Evolutionary conservation across 2,888 invertebrate species (phyloP).

Genomic region (Coenonympha glycerion): DNA sequence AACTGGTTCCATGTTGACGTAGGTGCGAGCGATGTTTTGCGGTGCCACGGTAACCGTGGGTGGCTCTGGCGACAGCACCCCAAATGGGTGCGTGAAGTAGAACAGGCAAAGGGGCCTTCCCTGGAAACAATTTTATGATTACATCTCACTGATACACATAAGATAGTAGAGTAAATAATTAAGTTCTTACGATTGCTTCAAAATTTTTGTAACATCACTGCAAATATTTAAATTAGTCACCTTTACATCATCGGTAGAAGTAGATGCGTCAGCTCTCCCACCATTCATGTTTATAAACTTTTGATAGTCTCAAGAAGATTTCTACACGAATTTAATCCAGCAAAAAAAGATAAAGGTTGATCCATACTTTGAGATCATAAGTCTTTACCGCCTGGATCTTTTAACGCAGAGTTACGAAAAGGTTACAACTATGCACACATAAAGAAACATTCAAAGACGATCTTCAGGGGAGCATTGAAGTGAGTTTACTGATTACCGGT

Average conservation of each 20-base stretch:
- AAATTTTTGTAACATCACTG: too few species aligned
- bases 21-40: conserved; percentile 36
- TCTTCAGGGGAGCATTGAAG: background rate
- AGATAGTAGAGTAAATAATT: too few species aligned
- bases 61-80: conserved; percentile 70
- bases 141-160: background rate
- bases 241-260: conserved; percentile 67
- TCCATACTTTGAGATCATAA: background rate
- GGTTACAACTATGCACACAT: too few species aligned
- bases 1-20: conserved; percentile 50
- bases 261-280: conserved; percentile 62
- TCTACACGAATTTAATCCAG: background rate
- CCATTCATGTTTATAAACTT: conserved; percentile 40
- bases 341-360: background rate
- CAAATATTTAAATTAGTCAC: conserved; percentile 33
- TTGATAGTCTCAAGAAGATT: background rate
- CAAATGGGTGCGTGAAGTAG: conserved; percentile 76
- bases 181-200: too few species aligned
- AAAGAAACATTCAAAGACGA: background rate
- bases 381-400: background rate
- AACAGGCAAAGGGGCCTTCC: conserved; percentile 71
- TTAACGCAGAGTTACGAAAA: too few species aligned
- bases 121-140: conserved; percentile 45
- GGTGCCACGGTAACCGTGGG: conserved; percentile 36
- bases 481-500: too few species aligned